phyloP scores from a whole-genome alignment of 2,113 vertebrate species.

The Thomomys bottae region DNA sequence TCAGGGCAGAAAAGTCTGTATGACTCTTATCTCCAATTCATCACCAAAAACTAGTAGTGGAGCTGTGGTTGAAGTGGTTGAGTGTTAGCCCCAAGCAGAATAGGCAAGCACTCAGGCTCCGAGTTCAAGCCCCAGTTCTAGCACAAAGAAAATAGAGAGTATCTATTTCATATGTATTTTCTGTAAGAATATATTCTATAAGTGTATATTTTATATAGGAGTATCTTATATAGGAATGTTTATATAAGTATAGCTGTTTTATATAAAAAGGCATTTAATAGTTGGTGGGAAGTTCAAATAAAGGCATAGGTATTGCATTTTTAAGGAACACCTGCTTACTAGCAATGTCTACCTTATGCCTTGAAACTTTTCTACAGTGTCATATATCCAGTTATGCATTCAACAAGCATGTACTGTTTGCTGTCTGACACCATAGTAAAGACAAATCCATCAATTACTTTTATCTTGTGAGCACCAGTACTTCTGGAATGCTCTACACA shows the following conservation, averaged over 20 bases:
- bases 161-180: too few species aligned
- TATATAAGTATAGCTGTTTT: constrained; percentile 13
- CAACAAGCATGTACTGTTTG: background rate
- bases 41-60: too few species aligned
- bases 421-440: background rate
- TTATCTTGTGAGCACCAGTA: background rate
- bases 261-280: background rate
- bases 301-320: background rate
- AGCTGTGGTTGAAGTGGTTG: too few species aligned
- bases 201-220: too few species aligned
- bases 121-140: too few species aligned
- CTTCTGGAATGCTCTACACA: background rate
- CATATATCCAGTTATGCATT: constrained; percentile 44
- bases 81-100: too few species aligned
- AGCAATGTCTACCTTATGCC: background rate
- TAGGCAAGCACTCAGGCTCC: too few species aligned
- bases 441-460: background rate
- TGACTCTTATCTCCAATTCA: too few species aligned
- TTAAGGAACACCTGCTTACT: background rate
- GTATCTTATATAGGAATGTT: background rate
- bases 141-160: too few species aligned
- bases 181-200: too few species aligned
- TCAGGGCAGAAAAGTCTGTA: too few species aligned
- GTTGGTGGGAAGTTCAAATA: background rate
- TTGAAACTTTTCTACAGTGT: background rate